Conservation (phyloP, 2,797 vertebrate species). For the Hylomyscus alleni region DNA sequence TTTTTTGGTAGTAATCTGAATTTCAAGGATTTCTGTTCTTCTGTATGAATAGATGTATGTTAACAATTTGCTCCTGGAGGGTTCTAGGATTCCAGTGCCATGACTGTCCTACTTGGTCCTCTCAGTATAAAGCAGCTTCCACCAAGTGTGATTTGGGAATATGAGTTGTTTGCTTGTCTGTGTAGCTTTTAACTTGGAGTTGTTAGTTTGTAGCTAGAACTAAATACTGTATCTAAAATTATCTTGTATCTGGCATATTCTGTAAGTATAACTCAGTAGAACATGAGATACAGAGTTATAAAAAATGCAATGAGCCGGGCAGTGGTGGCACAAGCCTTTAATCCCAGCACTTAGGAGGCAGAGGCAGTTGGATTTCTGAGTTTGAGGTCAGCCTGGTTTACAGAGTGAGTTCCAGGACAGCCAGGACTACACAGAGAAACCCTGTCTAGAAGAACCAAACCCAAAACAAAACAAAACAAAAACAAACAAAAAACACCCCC, state of each 20-base stretch:
- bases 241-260: neutral
- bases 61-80: conserved; percentile 21
- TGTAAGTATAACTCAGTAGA: neutral
- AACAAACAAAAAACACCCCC: too few relatives aligned
- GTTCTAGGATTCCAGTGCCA: neutral
- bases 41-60: conserved; percentile 12
- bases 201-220: conserved; percentile 37
- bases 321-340: too few relatives aligned
- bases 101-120: neutral
- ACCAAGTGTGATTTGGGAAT: conserved; percentile 44
- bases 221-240: conserved; percentile 20
- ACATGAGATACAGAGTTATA: conserved; percentile 23
- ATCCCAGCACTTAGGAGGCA: too few relatives aligned
- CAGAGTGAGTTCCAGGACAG: too few relatives aligned
- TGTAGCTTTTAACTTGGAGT: conserved; percentile 28
- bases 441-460: too few relatives aligned
- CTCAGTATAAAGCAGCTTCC: neutral
- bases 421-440: too few relatives aligned
- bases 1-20: conserved; percentile 35
- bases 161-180: conserved; percentile 10
- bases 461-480: too few relatives aligned
- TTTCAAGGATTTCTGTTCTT: conserved; percentile 33
- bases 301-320: neutral
- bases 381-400: too few relatives aligned
- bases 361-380: too few relatives aligned